A percentile compares a stretch with the other conserved stretches of the same genome.
Conservation (phyloP, 2,888 invertebrate species). For the Sarcophaga subvicina region DNA sequence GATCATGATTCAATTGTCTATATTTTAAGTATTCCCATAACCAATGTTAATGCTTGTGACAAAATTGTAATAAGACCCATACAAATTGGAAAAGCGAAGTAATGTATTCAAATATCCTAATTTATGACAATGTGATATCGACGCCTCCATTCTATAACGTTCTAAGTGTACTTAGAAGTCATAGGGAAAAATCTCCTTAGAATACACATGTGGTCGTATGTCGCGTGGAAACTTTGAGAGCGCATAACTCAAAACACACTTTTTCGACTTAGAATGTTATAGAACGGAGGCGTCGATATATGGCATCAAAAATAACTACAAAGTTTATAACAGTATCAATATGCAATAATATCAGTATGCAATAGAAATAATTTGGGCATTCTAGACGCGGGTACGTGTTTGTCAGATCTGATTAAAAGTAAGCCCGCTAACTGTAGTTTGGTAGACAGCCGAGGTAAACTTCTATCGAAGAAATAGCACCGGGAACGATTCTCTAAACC, state of each 20-base stretch:
- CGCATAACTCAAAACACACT: no score
- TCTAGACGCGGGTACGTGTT: background rate
- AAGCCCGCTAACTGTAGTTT: background rate
- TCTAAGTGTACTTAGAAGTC: no score
- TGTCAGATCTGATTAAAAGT: slow-evolving; percentile 7
- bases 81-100: background rate
- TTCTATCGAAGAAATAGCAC: slow-evolving; percentile 20
- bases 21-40: background rate
- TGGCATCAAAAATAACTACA: background rate
- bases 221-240: no score
- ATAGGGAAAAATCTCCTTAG: no score
- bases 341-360: background rate
- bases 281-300: no score
- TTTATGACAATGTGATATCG: no score
- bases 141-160: no score
- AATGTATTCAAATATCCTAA: background rate
- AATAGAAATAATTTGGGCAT: background rate
- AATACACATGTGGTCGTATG: no score
- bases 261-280: no score
- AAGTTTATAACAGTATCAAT: background rate
- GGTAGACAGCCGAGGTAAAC: background rate
- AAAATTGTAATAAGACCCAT: background rate
- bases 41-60: background rate
- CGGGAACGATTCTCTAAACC: background rate
- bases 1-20: no score